These are phyloP conservation scores for Acrocephalus kingi DNA, from an alignment of 2,113 vertebrate genomes.

Conservation along the genomic window DNA sequence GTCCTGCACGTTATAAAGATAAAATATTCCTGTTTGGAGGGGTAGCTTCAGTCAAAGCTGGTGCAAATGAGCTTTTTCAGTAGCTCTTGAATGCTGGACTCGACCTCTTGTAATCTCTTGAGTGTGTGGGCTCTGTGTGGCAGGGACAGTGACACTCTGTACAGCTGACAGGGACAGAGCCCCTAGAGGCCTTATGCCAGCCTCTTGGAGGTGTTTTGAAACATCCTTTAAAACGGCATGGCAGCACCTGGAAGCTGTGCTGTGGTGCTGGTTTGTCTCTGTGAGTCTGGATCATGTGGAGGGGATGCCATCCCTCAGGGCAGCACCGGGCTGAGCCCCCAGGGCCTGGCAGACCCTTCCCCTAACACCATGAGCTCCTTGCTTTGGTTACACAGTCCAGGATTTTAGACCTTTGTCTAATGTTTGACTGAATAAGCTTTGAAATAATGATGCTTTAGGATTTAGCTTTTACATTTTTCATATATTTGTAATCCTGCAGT, in stretches of 20 bases:
- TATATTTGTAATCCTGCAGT: neutral
- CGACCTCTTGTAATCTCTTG: neutral
- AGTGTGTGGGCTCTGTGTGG: neutral
- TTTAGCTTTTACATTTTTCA: neutral
- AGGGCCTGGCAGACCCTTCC: neutral
- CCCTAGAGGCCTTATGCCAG: neutral
- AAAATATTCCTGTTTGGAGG: neutral
- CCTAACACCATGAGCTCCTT: too few relatives aligned
- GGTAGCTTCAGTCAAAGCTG: neutral
- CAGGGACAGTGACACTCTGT: fast-evolving
- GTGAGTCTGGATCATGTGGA: fast-evolving
- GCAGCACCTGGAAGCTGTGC: neutral
- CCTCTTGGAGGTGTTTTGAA: neutral
- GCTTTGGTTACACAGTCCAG: fast-evolving
- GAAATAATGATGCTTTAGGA: neutral
- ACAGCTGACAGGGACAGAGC: neutral
- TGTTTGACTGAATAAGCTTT: neutral
- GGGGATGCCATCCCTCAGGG: neutral
- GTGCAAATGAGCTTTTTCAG: neutral
- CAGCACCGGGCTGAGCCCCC: fast-evolving
- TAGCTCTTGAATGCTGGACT: neutral
- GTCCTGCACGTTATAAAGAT: neutral
- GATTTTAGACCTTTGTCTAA: neutral
- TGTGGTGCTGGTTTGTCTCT: neutral
- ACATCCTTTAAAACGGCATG: too few relatives aligned